phyloP scores from a whole-genome alignment of 2,888 invertebrate species.

The Orthosia gothica region DNA sequence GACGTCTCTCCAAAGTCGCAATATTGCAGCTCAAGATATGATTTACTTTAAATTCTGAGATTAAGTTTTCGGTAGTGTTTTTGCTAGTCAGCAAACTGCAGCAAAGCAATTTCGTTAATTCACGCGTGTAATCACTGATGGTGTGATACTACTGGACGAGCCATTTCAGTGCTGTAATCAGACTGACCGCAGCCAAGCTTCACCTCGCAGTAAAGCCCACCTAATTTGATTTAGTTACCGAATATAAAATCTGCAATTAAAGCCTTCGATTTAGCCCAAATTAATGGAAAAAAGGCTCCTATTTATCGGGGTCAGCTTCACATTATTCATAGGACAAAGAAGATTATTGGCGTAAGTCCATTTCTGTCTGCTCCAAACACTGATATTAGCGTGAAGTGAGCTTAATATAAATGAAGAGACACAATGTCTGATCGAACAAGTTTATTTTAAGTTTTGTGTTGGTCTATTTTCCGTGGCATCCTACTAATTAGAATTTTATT shows the following conservation, averaged over 20 bases:
- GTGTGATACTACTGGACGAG: neutral
- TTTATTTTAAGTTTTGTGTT: neutral
- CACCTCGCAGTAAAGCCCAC: neutral
- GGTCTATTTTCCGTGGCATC: slow-evolving; percentile 7
- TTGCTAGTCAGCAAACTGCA: neutral
- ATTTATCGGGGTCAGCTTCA: slow-evolving; percentile 13
- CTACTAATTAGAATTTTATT: slow-evolving; percentile 26
- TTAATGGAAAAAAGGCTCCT: slow-evolving; percentile 29
- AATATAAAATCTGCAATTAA: slow-evolving; percentile 29
- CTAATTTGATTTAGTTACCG: neutral
- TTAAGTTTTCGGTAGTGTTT: neutral
- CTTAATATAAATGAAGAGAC: slow-evolving; percentile 3
- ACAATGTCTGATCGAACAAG: slow-evolving; percentile 2
- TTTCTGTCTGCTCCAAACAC: slow-evolving; percentile 1
- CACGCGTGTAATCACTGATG: neutral
- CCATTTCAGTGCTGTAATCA: slow-evolving; percentile 1
- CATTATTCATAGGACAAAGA: slow-evolving; percentile 34
- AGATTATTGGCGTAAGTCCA: slow-evolving; percentile 20
- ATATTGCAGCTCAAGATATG: too few species aligned
- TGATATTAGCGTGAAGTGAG: neutral
- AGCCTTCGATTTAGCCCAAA: slow-evolving; percentile 12
- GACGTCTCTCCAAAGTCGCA: too few species aligned
- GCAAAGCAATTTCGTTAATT: neutral
- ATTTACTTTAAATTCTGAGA: neutral
- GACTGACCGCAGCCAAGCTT: neutral